phyloP scores from a whole-genome alignment of 2,888 invertebrate species.

The Villa cingulata region DNA sequence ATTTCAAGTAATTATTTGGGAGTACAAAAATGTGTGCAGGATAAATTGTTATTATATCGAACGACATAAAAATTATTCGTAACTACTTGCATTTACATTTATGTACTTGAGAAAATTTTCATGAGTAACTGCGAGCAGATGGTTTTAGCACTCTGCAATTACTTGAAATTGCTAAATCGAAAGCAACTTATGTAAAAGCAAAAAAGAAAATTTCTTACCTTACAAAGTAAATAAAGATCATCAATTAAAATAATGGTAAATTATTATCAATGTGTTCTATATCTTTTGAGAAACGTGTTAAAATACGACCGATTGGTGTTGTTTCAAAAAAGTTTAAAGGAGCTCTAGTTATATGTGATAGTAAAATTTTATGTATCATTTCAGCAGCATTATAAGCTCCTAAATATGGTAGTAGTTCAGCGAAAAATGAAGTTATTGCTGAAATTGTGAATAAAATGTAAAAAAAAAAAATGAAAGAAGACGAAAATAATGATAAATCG shows the following conservation, averaged over 20 bases:
- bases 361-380: constrained; percentile 34
- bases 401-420: constrained; percentile 53
- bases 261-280: constrained; percentile 34
- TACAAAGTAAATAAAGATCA: no score
- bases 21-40: no score
- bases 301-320: constrained; percentile 47
- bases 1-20: no score
- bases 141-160: no score
- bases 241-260: constrained; percentile 25
- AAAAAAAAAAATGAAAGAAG: not conserved
- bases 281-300: constrained; percentile 43
- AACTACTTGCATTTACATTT: no score
- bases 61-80: no score
- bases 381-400: constrained; percentile 35
- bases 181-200: no score
- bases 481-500: not conserved
- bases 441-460: constrained; percentile 31
- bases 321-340: constrained; percentile 48
- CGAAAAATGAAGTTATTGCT: constrained; percentile 53
- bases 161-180: no score
- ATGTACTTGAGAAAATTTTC: no score
- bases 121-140: no score
- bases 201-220: no score
- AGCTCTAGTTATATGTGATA: constrained; percentile 38
- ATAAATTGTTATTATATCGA: no score